Evolutionary conservation across 2,797 vertebrate genomes (phyloP), one percentile per base, ranked within the genome.

Genomic region (Distichodus sexfasciatus): DNA sequence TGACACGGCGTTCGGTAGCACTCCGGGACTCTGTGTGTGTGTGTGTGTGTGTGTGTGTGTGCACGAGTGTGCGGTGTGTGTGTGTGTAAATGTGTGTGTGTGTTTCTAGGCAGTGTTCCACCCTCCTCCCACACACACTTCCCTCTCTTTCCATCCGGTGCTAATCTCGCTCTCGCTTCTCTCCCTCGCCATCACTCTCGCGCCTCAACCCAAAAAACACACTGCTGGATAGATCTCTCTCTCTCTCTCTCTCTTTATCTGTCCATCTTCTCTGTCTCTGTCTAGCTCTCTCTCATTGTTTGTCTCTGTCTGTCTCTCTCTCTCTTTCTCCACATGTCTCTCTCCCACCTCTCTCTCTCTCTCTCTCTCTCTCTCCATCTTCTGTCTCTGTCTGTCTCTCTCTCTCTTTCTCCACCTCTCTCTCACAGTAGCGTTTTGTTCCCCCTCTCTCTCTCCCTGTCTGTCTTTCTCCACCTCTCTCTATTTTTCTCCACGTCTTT

Each of bases 91-190:
- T 28, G 62, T 40, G 68, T 24, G 59, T 61, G 66, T 60, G 61
- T 75, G 70, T 69, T 70, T 65, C 51, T 66, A 73, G 71, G 76
- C 71, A 69, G 69, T 44, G 33, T 75, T 75, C 61, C 68, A 55
- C 60, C 62, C 60, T 54, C 55, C 69, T 41, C 60, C 54, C 64
- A 72, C 65, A 75, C 60, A 66, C 50, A 59, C 48, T 51, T 58
- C 64, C 71, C 62, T 64, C 70, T 61, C 61, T 64, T 72, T 75
- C 72, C 67, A 70, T 77, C 66, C 61, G 46, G 57, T 72, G 65
- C 75, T 77, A 77, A 77, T 75, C 78, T 80, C 69, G 14, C 69
- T 72, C 72, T 66, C 50, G 31, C 60, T 67, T 46, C 59, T 57
- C 71, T 71, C 59, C 44, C 57, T 66, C 68, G 58, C 54, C 53